phyloP scores from a whole-genome alignment of 2,797 vertebrate genomes.

The Leptodactylus fallax region DNA sequence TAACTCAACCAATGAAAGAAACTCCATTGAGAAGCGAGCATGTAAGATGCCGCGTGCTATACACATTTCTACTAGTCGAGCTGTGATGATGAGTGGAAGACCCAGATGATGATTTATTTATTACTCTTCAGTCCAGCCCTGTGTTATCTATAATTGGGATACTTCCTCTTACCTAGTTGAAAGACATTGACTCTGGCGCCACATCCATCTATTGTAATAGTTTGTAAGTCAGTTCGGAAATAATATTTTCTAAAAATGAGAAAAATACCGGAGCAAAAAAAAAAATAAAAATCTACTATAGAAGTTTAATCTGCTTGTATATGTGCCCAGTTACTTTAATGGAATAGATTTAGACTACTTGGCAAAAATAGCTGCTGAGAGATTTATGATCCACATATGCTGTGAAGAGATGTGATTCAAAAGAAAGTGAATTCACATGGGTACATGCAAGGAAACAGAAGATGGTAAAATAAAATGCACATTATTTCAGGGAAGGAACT shows the following conservation, averaged over 20 bases:
- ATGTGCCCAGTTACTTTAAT: slow-evolving; percentile 43
- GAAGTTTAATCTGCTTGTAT: slow-evolving; percentile 27
- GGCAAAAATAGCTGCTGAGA: slow-evolving; percentile 37
- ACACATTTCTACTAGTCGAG: background rate
- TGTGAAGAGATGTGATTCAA: slow-evolving; percentile 1
- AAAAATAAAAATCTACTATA: background rate
- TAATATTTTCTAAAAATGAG: slow-evolving; percentile 17
- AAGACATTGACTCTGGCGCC: slow-evolving; percentile 28
- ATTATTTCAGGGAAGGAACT: background rate
- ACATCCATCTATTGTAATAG: slow-evolving; percentile 45
- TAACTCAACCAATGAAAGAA: background rate
- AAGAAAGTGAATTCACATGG: slow-evolving; percentile 35
- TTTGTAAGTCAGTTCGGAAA: slow-evolving; percentile 15
- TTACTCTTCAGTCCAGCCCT: background rate
- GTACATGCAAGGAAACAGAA: background rate
- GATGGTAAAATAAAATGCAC: slow-evolving; percentile 6
- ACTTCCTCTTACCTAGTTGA: slow-evolving; percentile 20
- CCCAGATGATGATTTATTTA: slow-evolving; percentile 14
- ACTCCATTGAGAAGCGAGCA: background rate
- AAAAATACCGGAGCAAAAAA: slow-evolving; percentile 5
- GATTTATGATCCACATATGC: slow-evolving; percentile 49
- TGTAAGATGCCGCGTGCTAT: background rate
- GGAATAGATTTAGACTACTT: slow-evolving; percentile 33
- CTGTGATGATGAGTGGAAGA: background rate
- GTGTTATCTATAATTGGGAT: slow-evolving; percentile 2